These are phyloP conservation scores for Drosophila engyochracea DNA, from an alignment of 2,888 invertebrate genomes.

Conservation along the genomic window DNA sequence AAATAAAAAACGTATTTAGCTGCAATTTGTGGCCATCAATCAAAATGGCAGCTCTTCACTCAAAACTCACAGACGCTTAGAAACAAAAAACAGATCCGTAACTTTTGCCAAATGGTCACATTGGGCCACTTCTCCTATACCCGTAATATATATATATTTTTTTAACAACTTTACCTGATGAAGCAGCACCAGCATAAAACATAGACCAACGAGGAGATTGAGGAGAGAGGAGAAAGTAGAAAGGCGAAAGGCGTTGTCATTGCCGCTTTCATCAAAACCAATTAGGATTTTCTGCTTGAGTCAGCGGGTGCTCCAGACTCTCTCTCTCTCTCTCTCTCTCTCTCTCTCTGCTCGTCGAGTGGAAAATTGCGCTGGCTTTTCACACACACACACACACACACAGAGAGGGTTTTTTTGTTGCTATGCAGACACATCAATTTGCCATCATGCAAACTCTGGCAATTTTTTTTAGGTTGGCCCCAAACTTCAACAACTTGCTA, in stretches of 20 bases:
- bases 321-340: conserved; percentile 36
- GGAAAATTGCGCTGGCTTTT: conserved; percentile 71
- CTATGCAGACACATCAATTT: conserved; percentile 73
- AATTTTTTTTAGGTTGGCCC: conserved; percentile 42
- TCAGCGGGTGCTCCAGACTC: conserved; percentile 49
- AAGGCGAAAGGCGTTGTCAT: conserved; percentile 60
- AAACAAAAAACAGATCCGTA: conserved; percentile 34
- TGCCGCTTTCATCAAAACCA: conserved; percentile 84
- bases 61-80: conserved; percentile 37
- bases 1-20: conserved; percentile 81
- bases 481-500: conserved; percentile 76
- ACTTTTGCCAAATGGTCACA: conserved; percentile 78
- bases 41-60: conserved; percentile 68
- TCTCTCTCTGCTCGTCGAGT: conserved; percentile 54
- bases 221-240: background rate
- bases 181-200: conserved; percentile 56
- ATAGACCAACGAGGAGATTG: conserved; percentile 5
- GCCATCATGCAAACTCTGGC: conserved; percentile 69
- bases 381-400: conserved; percentile 35
- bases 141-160: conserved; percentile 31
- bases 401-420: conserved; percentile 8
- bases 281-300: conserved; percentile 82
- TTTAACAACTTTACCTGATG: conserved; percentile 67
- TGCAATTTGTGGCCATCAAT: conserved; percentile 81
- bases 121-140: conserved; percentile 58